These are phyloP conservation scores for Aptenodytes patagonicus DNA, from an alignment of 2,113 vertebrate genomes.

Conservation along the genomic window DNA sequence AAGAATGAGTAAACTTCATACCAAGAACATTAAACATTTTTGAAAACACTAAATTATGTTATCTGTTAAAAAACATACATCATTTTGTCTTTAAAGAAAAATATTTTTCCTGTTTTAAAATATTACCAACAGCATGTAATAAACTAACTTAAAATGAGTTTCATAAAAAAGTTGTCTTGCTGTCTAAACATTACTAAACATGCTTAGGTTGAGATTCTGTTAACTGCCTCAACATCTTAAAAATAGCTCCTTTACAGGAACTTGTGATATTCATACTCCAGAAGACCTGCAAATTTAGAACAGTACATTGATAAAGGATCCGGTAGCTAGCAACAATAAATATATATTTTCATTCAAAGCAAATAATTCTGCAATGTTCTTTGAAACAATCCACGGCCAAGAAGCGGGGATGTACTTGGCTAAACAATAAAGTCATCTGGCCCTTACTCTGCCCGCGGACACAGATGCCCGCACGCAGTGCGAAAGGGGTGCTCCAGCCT, in stretches of 20 bases:
- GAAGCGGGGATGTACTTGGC: background rate
- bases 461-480: accelerated
- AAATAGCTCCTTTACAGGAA: constrained; percentile 52
- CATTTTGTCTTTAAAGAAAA: constrained; percentile 69
- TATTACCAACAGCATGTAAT: constrained; percentile 67
- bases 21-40: constrained; percentile 27
- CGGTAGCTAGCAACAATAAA: constrained; percentile 32
- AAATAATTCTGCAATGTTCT: background rate
- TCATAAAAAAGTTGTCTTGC: constrained; percentile 69
- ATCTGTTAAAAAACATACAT: constrained; percentile 66
- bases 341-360: background rate
- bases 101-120: constrained; percentile 71
- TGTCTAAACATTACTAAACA: constrained; percentile 59
- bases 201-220: constrained; percentile 62
- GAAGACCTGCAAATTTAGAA: constrained; percentile 47
- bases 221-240: constrained; percentile 63
- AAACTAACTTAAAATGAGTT: constrained; percentile 70
- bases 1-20: constrained; percentile 53
- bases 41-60: constrained; percentile 61
- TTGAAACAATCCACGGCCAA: background rate
- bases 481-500: background rate
- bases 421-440: background rate
- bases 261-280: constrained; percentile 49
- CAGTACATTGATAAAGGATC: constrained; percentile 59
- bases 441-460: background rate